These are phyloP conservation scores for Poeciliopsis prolifica DNA, from an alignment of 2,113 vertebrate genomes.

Conservation along the genomic window DNA sequence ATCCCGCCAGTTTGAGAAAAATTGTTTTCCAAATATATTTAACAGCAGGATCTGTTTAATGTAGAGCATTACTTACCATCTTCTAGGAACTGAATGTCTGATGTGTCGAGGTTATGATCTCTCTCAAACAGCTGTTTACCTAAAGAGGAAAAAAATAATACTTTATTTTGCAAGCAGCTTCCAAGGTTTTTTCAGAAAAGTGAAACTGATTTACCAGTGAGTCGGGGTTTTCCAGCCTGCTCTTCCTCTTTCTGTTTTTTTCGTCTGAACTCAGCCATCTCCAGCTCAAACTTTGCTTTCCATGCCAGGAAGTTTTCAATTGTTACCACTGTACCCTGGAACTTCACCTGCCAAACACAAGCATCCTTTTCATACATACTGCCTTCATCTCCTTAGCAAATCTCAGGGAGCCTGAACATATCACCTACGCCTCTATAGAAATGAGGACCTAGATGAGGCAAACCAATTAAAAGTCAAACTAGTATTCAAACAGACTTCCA, in stretches of 20 bases:
- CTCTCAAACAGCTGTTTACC: slow-evolving; percentile 97
- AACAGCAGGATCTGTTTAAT: background rate
- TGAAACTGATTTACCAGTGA: slow-evolving; percentile 82
- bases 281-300: slow-evolving; percentile 92
- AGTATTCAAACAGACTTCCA: background rate
- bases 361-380: background rate
- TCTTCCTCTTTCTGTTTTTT: slow-evolving; percentile 96
- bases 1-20: too few species aligned
- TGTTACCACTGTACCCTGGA: slow-evolving; percentile 96
- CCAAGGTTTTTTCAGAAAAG: background rate
- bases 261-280: slow-evolving; percentile 88
- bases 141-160: slow-evolving; percentile 57
- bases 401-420: too few species aligned
- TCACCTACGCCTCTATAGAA: too few species aligned
- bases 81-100: slow-evolving; percentile 97
- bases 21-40: background rate
- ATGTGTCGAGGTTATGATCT: slow-evolving; percentile 98
- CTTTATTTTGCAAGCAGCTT: background rate
- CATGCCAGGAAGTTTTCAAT: slow-evolving; percentile 96
- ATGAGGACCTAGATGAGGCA: background rate
- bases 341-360: slow-evolving; percentile 73
- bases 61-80: slow-evolving; percentile 81
- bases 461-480: background rate
- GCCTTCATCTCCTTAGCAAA: too few species aligned
- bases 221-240: slow-evolving; percentile 89